A percentile compares a stretch with the other conserved stretches of the same genome.
phyloP scores from a whole-genome alignment of 2,797 vertebrate species.

The Phrynocephalus forsythii region DNA sequence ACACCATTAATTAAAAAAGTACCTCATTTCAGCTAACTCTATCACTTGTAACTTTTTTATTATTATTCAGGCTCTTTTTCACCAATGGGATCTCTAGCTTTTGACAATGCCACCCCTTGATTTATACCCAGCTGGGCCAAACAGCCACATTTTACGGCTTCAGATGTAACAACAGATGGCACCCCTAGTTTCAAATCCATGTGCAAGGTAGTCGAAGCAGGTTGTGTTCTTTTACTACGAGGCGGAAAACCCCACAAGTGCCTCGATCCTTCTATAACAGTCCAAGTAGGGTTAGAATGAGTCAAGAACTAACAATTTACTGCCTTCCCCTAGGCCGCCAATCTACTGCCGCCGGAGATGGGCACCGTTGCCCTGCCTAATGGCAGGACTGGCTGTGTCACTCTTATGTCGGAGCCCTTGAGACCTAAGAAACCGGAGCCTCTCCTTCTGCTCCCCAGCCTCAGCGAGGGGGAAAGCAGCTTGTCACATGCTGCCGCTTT shows the following conservation, averaged over 20 bases:
- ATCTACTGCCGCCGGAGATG: neutral
- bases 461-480: conserved; percentile 1
- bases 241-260: neutral
- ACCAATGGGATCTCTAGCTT: too few species aligned
- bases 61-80: too few species aligned
- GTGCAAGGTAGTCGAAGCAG: neutral
- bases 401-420: conserved; percentile 9
- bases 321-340: neutral
- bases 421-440: neutral
- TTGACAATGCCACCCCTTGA: neutral
- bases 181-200: neutral
- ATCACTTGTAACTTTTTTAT: too few species aligned
- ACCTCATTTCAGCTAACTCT: too few species aligned
- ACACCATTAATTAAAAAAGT: too few species aligned
- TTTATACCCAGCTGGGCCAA: neutral
- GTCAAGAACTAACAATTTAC: neutral
- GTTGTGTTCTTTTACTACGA: neutral
- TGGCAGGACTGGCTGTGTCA: too few species aligned
- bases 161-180: neutral
- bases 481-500: conserved; percentile 25
- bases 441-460: neutral
- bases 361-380: neutral
- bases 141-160: neutral
- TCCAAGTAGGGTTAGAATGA: neutral
- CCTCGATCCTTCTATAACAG: neutral